These are phyloP conservation scores for Heterotis niloticus DNA, from an alignment of 2,113 vertebrate species.

Conservation along the genomic window DNA sequence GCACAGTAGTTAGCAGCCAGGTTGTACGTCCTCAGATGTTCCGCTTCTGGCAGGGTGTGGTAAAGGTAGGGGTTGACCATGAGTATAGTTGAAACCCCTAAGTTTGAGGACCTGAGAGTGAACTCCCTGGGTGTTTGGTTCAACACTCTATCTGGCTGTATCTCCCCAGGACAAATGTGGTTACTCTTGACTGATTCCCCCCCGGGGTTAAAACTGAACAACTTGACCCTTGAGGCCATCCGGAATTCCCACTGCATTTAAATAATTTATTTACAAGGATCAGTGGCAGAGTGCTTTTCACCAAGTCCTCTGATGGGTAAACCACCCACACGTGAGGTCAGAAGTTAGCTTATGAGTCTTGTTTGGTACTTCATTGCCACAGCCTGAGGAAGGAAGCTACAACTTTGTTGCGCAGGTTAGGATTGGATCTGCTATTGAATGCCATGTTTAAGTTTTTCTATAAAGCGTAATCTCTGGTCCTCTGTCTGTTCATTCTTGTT, in stretches of 20 bases:
- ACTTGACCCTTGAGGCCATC: constrained; percentile 44
- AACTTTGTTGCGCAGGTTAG: no score
- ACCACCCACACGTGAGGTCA: constrained; percentile 39
- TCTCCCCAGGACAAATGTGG: constrained; percentile 55
- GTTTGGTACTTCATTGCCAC: constrained; percentile 7
- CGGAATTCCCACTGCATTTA: constrained; percentile 32
- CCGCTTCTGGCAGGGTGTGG: no score
- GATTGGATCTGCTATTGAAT: no score
- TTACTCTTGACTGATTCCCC: constrained; percentile 62
- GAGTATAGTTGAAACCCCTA: background rate
- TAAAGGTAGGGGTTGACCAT: no score
- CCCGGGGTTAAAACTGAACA: constrained; percentile 56
- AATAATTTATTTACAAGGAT: constrained; percentile 62
- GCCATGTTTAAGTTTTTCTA: no score
- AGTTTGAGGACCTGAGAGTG: background rate
- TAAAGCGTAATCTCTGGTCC: no score
- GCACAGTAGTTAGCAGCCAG: no score
- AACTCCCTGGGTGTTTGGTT: no score
- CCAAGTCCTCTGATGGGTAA: constrained; percentile 22
- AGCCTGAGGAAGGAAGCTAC: no score
- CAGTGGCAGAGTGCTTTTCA: constrained; percentile 41
- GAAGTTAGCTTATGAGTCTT: constrained; percentile 44
- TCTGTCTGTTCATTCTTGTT: no score
- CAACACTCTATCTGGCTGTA: constrained; percentile 42
- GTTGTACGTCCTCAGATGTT: no score